Conservation (phyloP, 2,113 vertebrate genomes). For the Dissostichus mawsoni region DNA sequence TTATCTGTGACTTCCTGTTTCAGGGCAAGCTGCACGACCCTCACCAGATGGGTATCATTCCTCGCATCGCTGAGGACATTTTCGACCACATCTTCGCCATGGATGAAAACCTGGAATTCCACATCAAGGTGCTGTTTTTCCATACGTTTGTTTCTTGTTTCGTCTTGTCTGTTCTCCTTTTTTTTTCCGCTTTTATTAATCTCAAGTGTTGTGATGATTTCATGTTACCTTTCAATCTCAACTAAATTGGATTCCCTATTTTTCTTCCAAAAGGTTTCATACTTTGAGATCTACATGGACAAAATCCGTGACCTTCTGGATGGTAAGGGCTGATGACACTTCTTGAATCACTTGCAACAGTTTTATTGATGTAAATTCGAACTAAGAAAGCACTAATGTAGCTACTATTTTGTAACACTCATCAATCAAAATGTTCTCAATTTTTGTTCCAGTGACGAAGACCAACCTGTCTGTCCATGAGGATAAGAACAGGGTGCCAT, state of each 20-base stretch:
- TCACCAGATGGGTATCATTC: slow-evolving; percentile 96
- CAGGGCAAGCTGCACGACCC: slow-evolving; percentile 94
- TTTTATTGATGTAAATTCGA: slow-evolving; percentile 5
- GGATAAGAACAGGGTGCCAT: slow-evolving; percentile 93
- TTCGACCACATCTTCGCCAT: slow-evolving; percentile 97
- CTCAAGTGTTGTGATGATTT: too few species aligned
- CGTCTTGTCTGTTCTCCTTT: neutral
- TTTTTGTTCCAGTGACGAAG: slow-evolving; percentile 87
- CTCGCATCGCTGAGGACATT: slow-evolving; percentile 94
- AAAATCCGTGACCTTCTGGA: slow-evolving; percentile 94
- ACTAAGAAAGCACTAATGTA: neutral
- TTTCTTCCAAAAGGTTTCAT: slow-evolving; percentile 87
- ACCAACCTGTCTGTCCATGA: slow-evolving; percentile 93
- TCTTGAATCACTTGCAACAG: neutral
- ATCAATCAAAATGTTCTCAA: neutral
- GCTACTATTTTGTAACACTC: too few species aligned
- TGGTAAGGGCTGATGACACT: slow-evolving; percentile 80
- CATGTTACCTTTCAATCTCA: neutral
- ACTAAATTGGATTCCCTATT: neutral
- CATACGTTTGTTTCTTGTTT: neutral
- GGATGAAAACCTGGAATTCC: slow-evolving; percentile 97
- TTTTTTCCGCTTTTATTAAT: neutral
- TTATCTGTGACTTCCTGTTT: slow-evolving; percentile 27
- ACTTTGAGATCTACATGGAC: slow-evolving; percentile 96
- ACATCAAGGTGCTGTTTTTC: slow-evolving; percentile 88